phyloP scores from a whole-genome alignment of 2,113 vertebrate species.

The Hyla sarda region DNA sequence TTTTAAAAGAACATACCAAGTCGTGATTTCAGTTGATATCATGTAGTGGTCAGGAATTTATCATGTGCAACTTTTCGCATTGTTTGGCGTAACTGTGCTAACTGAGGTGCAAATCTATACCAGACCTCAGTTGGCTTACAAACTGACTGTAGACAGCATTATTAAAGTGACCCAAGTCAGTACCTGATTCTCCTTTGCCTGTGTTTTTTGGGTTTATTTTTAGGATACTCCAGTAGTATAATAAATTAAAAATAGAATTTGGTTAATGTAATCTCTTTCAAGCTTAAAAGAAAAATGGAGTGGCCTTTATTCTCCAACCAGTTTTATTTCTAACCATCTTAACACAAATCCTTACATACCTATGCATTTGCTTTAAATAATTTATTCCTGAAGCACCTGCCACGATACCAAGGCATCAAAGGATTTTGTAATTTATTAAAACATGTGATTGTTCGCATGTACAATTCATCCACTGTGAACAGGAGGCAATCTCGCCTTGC shows the following conservation, averaged over 20 bases:
- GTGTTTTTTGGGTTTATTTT: neutral
- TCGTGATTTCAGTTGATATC: no score
- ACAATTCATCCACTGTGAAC: slow-evolving; percentile 27
- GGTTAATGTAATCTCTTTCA: neutral
- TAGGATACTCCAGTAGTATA: neutral
- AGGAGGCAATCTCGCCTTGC: slow-evolving; percentile 7
- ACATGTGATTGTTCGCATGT: slow-evolving; percentile 24
- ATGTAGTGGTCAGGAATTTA: no score
- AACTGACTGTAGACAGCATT: no score
- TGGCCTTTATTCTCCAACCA: neutral
- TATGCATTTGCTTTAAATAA: neutral
- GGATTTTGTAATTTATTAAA: slow-evolving; percentile 25
- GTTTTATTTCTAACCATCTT: neutral
- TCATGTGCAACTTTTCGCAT: no score
- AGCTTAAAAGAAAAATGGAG: no score
- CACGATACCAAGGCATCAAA: slow-evolving; percentile 26
- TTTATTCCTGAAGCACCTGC: slow-evolving; percentile 7
- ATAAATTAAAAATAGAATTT: neutral
- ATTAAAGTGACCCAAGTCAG: neutral
- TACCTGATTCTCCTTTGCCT: no score
- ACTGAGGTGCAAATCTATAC: no score
- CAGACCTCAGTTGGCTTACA: no score
- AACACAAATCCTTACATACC: slow-evolving; percentile 21
- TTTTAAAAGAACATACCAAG: no score
- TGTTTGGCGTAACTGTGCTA: no score